Conservation (phyloP, 1,140 invertebrate species). For the Lasaia peninsularis region DNA sequence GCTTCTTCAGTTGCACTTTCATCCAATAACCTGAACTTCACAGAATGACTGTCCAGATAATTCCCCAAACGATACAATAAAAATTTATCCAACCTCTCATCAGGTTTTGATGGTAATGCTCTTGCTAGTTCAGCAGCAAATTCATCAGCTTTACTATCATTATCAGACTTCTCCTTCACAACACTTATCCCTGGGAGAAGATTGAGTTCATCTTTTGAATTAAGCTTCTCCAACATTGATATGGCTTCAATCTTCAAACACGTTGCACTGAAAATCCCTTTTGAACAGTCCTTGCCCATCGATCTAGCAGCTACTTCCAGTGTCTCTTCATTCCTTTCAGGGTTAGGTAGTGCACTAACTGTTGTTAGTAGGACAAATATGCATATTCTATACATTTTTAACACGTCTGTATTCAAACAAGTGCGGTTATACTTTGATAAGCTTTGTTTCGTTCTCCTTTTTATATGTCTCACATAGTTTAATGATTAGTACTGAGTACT, state of each 20-base stretch:
- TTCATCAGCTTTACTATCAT: conserved; percentile 80
- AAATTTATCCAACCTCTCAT: conserved; percentile 86
- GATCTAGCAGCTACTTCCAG: conserved; percentile 45
- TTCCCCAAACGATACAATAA: conserved; percentile 83
- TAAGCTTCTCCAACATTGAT: conserved; percentile 84
- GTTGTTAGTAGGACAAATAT: conserved; percentile 34
- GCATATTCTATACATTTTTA: conserved; percentile 47
- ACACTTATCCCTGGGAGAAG: conserved; percentile 85
- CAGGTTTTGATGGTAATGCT: conserved; percentile 85
- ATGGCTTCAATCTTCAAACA: conserved; percentile 90
- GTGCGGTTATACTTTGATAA: conserved; percentile 62
- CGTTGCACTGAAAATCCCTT: conserved; percentile 83
- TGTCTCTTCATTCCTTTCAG: conserved; percentile 41
- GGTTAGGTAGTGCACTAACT: conserved; percentile 44
- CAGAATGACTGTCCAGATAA: conserved; percentile 84
- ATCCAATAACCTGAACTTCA: conserved; percentile 85
- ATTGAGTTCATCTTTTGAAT: conserved; percentile 80
- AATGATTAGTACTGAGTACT: conserved; percentile 55
- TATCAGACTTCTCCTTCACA: conserved; percentile 81
- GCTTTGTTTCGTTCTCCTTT: conserved; percentile 47
- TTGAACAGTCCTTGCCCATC: conserved; percentile 80
- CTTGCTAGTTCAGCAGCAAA: conserved; percentile 84
- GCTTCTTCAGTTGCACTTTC: conserved; percentile 80
- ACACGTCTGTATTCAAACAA: conserved; percentile 46
- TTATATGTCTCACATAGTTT: conserved; percentile 67